These are phyloP conservation scores for Myripristis murdjan DNA, from an alignment of 2,797 vertebrate genomes.

Conservation along the genomic window DNA sequence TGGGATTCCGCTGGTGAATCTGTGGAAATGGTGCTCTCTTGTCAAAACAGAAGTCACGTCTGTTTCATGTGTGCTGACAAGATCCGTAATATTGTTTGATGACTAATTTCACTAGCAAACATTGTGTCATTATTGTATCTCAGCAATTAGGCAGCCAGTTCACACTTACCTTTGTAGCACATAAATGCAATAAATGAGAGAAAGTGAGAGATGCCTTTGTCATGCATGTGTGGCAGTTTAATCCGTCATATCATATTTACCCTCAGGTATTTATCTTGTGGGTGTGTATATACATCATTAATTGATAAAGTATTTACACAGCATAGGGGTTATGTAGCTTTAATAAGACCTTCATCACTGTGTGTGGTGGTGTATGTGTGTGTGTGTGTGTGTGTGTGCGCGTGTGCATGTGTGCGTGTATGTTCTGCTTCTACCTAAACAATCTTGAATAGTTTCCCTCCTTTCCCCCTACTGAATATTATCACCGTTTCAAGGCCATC, in stretches of 20 bases:
- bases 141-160: too few relatives aligned
- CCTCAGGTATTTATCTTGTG: slow-evolving; percentile 60
- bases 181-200: too few relatives aligned
- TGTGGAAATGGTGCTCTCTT: too few relatives aligned
- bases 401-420: slow-evolving; percentile 23
- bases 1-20: too few relatives aligned
- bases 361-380: slow-evolving; percentile 4
- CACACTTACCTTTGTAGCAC: too few relatives aligned
- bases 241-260: slow-evolving; percentile 58
- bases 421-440: slow-evolving; percentile 10
- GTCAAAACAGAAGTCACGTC: not conserved
- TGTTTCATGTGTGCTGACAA: not conserved
- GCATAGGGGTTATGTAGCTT: too few relatives aligned
- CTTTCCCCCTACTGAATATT: slow-evolving; percentile 17
- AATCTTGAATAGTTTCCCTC: slow-evolving; percentile 7
- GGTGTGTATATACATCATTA: slow-evolving; percentile 22
- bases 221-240: slow-evolving; percentile 41
- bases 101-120: slow-evolving; percentile 20
- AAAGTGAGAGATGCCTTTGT: not conserved
- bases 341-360: not conserved
- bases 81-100: not conserved
- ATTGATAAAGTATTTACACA: slow-evolving; percentile 16
- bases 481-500: slow-evolving; percentile 23
- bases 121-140: not conserved
- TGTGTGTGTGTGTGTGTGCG: slow-evolving; percentile 24